Percentiles rank a stretch among this genome's conserved stretches.
Evolutionary conservation across 1,140 invertebrate species (phyloP).

Genomic region (Portunus trituberculatus): DNA sequence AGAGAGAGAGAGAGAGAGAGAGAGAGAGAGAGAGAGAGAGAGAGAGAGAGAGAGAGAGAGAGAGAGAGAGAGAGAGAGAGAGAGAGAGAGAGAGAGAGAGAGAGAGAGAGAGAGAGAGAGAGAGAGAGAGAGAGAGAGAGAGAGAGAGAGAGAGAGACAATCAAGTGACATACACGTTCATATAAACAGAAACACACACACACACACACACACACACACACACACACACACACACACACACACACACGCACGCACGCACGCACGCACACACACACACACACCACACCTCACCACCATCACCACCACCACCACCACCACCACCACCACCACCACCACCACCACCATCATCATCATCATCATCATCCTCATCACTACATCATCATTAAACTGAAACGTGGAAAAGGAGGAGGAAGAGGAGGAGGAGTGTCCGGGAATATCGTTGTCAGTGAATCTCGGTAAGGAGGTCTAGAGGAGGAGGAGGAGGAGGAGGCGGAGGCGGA

Average conservation of each 20-base stretch:
- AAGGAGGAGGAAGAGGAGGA: not conserved
- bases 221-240: not conserved
- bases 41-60: not conserved
- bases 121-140: not conserved
- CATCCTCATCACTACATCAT: not conserved
- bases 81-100: not conserved
- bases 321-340: not conserved
- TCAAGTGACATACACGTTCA: too few species aligned
- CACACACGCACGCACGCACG: not conserved
- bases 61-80: not conserved
- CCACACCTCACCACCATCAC: not conserved
- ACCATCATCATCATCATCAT: not conserved
- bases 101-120: not conserved
- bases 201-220: not conserved
- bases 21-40: not conserved
- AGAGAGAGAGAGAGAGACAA: not conserved
- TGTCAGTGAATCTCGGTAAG: constrained; percentile 30
- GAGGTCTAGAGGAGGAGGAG: not conserved
- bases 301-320: not conserved
- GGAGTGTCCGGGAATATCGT: constrained; percentile 1
- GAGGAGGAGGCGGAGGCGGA: not conserved
- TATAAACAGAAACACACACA: not conserved
- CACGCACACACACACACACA: not conserved
- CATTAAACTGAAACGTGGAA: not conserved
- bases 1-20: not conserved